These are phyloP conservation scores for Macropis europaea DNA, from an alignment of 2,888 invertebrate species.

Conservation along the genomic window DNA sequence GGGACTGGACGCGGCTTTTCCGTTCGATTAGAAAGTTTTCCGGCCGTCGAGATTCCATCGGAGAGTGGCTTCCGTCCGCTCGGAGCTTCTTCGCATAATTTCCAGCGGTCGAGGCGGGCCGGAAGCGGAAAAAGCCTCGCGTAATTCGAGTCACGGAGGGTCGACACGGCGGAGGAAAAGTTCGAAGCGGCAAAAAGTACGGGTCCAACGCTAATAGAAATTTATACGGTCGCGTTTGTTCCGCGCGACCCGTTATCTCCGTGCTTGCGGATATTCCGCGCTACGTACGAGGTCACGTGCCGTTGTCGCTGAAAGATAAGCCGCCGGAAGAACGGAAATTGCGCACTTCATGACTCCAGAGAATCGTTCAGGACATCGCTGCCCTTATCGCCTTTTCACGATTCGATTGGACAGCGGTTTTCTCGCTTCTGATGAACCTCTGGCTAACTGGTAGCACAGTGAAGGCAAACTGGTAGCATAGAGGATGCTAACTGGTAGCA, in stretches of 20 bases:
- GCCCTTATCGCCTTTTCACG: no score
- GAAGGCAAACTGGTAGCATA: no score
- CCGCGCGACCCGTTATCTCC: constrained; percentile 44
- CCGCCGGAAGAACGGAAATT: constrained; percentile 49
- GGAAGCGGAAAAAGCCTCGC: background rate
- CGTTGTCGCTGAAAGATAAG: constrained; percentile 55
- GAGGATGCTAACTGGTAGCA: no score
- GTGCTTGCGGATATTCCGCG: constrained; percentile 35
- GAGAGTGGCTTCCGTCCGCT: constrained; percentile 3
- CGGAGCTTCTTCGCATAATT: constrained; percentile 41
- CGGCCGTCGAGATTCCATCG: constrained; percentile 20
- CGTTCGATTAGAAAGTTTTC: constrained; percentile 32
- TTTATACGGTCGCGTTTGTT: constrained; percentile 38
- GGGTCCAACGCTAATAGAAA: constrained; percentile 42
- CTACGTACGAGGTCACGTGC: constrained; percentile 56
- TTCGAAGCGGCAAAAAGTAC: constrained; percentile 14
- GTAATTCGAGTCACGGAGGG: constrained; percentile 19
- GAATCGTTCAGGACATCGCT: no score
- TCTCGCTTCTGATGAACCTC: no score
- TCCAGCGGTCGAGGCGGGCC: background rate
- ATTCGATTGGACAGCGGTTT: no score
- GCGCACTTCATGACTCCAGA: constrained; percentile 47
- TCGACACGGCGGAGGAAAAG: background rate
- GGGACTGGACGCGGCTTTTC: constrained; percentile 16
- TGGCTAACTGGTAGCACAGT: no score